A percentile compares a stretch with the other conserved stretches of the same genome.
Conservation (phyloP, 2,888 invertebrate species). For the Stenodera caucasica region DNA sequence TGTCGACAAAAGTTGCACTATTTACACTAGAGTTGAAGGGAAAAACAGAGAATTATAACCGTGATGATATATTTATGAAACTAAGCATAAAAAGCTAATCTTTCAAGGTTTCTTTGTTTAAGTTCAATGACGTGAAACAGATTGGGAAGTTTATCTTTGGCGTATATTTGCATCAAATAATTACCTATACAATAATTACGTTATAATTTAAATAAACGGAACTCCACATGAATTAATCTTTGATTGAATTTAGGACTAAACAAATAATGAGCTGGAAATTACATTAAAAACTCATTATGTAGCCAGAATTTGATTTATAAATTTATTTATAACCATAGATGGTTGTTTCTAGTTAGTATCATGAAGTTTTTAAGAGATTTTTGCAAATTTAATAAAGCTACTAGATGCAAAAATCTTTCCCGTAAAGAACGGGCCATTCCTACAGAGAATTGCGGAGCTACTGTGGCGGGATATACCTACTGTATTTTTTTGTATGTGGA, state of each 20-base stretch:
- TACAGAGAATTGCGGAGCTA: too few relatives aligned
- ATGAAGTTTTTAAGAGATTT: background rate
- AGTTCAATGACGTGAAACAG: slow-evolving; percentile 13
- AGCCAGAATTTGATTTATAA: too few relatives aligned
- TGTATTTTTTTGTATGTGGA: too few relatives aligned
- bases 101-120: slow-evolving; percentile 15
- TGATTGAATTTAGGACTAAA: background rate
- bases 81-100: background rate
- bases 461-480: too few relatives aligned
- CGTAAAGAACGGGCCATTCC: too few relatives aligned
- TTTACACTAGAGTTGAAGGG: background rate
- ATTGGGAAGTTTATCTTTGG: slow-evolving; percentile 10
- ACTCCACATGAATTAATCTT: background rate
- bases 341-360: too few relatives aligned
- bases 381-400: background rate
- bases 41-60: background rate
- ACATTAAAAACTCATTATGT: too few relatives aligned
- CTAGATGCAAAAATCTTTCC: too few relatives aligned
- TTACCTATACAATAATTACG: background rate
- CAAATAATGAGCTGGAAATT: too few relatives aligned
- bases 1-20: background rate
- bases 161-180: slow-evolving; percentile 14
- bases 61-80: slow-evolving; percentile 5
- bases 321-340: too few relatives aligned
- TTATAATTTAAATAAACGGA: background rate